Evolutionary conservation across 2,888 invertebrate genomes (phyloP), one percentile per base, ranked within the genome.

Genomic region (Platycheirus rosarum): DNA sequence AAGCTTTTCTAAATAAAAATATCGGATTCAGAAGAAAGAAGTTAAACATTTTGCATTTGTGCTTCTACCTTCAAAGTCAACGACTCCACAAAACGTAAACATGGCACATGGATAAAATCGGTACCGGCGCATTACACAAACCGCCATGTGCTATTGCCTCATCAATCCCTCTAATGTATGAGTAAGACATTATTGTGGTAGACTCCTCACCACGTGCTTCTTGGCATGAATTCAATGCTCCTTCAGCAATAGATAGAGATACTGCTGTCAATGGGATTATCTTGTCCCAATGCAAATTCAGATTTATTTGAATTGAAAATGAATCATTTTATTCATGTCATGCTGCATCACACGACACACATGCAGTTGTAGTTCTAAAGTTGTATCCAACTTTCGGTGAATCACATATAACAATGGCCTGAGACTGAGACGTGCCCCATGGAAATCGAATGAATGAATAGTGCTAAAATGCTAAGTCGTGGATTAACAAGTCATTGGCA

Each of bases 81-180:
- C 77, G 77, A 73, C 73, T 66, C 51, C 18, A 20, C 73, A 74
- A 23, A 78, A 74, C 48, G 74, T 74, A 79, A 79, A 79, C 74
- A 79, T 35, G 66, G 18, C 20, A 35, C 20, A 46, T 49, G 7
- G 7, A 49, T 65, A 7, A 26, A 42, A 48, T 14, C 16, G 48
- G 14, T 40, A 46, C 62, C 46, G 75, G 46, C 46, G 32, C 18
- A n/a, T n/a, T n/a, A n/a, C n/a, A n/a, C n/a, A n/a, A n/a, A n/a
- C n/a, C n/a, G n/a, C n/a, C n/a, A n/a, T n/a, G n/a, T n/a, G n/a
- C n/a, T n/a, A n/a, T n/a, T n/a, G n/a, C n/a, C n/a, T n/a, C n/a
- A n/a, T n/a, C n/a, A n/a, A n/a, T n/a, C n/a, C n/a, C n/a, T n/a
- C n/a, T n/a, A n/a, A n/a, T n/a, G n/a, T n/a, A 37, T 71, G 77